Evolutionary conservation across 2,888 invertebrate genomes (phyloP), one percentile per base, ranked within the genome.

Genomic region (Leptopterna dolabrata): DNA sequence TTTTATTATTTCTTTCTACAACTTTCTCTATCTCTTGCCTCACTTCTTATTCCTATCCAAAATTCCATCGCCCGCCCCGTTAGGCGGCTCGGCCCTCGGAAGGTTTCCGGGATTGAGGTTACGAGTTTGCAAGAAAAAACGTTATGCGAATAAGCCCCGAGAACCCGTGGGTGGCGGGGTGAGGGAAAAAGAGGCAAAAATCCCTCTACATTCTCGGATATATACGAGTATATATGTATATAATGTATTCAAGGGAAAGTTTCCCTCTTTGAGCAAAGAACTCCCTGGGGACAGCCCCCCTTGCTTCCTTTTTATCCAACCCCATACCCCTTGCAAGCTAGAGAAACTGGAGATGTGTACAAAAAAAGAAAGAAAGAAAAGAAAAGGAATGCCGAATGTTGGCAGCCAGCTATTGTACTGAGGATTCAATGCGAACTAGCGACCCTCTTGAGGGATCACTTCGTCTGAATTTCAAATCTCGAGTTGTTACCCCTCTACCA

Each of bases 401-500:
- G 63, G 63, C 63, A 63, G 63, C 24, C 24, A 63, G 41, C 78
- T 78, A 78, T 78, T 78, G 78, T 78, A 27, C 78, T 78, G 45
- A 45, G 11, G 70, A 83, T 83, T 83, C 70, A 83, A 83, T 83
- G 83, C 83, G 81, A 78, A 78, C 78, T 78, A 78, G 81, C 55
- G 47, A 83, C 83, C 83, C 83, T 83, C 83, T 83, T 83, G 83
- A 83, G 83, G 83, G 63, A 83, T 83, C 83, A 83, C 83, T 36
- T 83, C 83, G 55, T 83, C 83, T 83, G 83, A 83, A 83, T 83
- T 83, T 83, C 83, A 83, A 83, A 83, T 83, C 83, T 83, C 63
- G 73, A 41, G 41, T 36, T 73, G 36, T 45, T 78, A 45, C 78
- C 45, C 78, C 63, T 16, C 41, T 27, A 36, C 41, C 55, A 4